Evolutionary conservation across 1,140 invertebrate genomes (phyloP).

Genomic region (Geopemphigus sp.): DNA sequence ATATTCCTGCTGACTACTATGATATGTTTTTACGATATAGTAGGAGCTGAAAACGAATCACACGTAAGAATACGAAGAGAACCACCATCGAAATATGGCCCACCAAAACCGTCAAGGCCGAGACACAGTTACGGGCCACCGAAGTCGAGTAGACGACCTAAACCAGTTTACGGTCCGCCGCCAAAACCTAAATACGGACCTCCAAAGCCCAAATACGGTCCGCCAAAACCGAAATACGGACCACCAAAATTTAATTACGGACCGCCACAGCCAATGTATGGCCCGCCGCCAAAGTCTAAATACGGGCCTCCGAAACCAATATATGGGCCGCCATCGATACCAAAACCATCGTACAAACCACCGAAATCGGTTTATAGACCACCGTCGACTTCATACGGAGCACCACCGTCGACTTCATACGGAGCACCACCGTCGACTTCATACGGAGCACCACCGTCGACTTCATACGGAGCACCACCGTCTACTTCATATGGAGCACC

Average conservation of each 20-base stretch:
- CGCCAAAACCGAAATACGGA: conserved; percentile 52
- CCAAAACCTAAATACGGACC: conserved; percentile 55
- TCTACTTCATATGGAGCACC: neutral
- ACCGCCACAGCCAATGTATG: conserved; percentile 55
- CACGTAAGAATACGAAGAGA: conserved; percentile 42
- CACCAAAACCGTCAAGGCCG: conserved; percentile 51
- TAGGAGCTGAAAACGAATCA: conserved; percentile 21
- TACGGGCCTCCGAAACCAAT: conserved; percentile 51
- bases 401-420: conserved; percentile 54
- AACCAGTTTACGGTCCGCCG: conserved; percentile 52
- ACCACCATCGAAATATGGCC: conserved; percentile 51
- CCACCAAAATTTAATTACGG: conserved; percentile 56
- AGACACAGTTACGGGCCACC: conserved; percentile 51
- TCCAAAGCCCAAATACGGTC: conserved; percentile 52
- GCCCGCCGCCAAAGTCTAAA: conserved; percentile 29
- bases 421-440: conserved; percentile 52
- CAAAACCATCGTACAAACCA: conserved; percentile 53
- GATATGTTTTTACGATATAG: conserved; percentile 16
- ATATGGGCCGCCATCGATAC: conserved; percentile 50
- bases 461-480: neutral
- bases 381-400: conserved; percentile 51
- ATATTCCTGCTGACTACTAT: conserved; percentile 3
- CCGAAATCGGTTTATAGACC: conserved; percentile 52
- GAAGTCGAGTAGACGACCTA: conserved; percentile 53
- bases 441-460: conserved; percentile 53